These are phyloP conservation scores for Drosophila siamana DNA, from an alignment of 2,888 invertebrate genomes.

Conservation along the genomic window DNA sequence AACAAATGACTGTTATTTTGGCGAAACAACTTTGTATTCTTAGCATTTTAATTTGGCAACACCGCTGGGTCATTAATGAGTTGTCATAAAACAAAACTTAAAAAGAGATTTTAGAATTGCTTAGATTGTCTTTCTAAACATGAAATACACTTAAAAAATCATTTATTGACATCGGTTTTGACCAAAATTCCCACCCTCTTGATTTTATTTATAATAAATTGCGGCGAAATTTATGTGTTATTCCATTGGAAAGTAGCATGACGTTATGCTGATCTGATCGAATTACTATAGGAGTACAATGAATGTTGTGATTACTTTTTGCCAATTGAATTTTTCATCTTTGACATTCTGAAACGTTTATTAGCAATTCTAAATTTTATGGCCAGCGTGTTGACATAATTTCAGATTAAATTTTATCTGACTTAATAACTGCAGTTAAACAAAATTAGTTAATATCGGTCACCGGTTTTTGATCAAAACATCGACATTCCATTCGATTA, in stretches of 20 bases:
- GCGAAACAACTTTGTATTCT: slow-evolving; percentile 26
- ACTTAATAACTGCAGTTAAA: slow-evolving; percentile 4
- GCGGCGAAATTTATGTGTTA: neutral
- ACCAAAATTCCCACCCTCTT: slow-evolving; percentile 20
- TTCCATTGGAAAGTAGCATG: neutral
- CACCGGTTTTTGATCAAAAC: slow-evolving; percentile 1
- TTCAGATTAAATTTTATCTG: neutral
- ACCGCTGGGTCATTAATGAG: slow-evolving; percentile 10
- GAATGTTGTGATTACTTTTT: neutral
- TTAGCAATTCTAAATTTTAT: slow-evolving; percentile 5
- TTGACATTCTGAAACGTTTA: neutral
- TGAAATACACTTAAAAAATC: neutral
- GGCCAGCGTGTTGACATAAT: neutral
- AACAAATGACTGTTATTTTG: slow-evolving; percentile 30
- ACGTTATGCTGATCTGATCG: neutral
- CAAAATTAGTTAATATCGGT: neutral
- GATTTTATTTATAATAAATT: slow-evolving; percentile 4
- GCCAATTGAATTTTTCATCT: neutral
- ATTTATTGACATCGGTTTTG: slow-evolving; percentile 34
- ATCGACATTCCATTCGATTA: slow-evolving; percentile 14
- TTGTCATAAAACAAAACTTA: slow-evolving; percentile 1
- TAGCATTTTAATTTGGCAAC: slow-evolving; percentile 14
- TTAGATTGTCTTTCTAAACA: neutral
- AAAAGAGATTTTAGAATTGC: slow-evolving; percentile 7
- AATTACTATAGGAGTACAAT: slow-evolving; percentile 9